A percentile compares a stretch with the other conserved stretches of the same genome.
Conservation (phyloP, 1,140 invertebrate species). For the Colletes gigas region DNA sequence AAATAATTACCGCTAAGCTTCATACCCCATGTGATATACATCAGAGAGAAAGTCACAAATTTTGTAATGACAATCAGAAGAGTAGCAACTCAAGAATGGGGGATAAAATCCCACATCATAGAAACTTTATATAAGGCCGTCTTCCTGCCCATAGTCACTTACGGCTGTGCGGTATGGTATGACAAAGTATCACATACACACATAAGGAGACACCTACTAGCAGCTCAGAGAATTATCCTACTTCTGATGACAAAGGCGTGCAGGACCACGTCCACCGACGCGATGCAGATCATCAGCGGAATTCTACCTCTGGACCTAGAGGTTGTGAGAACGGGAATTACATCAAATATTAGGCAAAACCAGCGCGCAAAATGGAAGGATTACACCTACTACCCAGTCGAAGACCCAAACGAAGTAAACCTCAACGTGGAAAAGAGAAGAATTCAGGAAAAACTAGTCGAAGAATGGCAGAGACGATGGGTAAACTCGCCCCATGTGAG, state of each 20-base stretch:
- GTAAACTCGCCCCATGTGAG: not conserved
- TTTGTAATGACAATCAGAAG: not conserved
- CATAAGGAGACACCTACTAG: not conserved
- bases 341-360: not conserved
- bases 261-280: slow-evolving; percentile 16
- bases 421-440: slow-evolving; percentile 18
- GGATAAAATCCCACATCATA: not conserved
- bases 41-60: not conserved
- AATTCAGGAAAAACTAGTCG: not conserved
- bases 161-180: not conserved
- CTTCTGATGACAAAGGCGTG: not conserved
- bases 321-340: not conserved
- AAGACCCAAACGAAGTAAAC: not conserved
- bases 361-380: not conserved
- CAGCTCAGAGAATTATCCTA: not conserved
- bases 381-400: not conserved
- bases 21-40: not conserved
- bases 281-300: slow-evolving; percentile 2
- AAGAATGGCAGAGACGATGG: slow-evolving; percentile 42
- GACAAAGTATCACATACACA: not conserved
- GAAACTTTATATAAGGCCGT: not conserved
- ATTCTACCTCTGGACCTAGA: not conserved
- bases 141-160: not conserved
- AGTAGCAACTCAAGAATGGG: not conserved
- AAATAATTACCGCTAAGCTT: too few species aligned